Base-by-base conservation (phyloP, 2,113 vertebrate species). In the Podarcis cretensis region DNA sequence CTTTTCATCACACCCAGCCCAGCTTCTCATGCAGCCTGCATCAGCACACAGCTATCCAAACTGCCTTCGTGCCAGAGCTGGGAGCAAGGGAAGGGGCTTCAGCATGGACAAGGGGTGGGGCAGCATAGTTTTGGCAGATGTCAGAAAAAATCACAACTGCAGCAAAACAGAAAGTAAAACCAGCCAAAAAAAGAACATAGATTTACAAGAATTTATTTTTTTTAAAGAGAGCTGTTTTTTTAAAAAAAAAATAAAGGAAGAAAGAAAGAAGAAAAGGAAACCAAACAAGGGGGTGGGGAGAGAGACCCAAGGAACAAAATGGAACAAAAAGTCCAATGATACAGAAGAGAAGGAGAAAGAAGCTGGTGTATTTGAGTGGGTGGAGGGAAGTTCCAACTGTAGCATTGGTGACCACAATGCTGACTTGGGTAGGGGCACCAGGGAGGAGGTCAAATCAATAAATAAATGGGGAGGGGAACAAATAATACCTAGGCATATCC, bases 401-500 rank as follows among this genome's bases (percentile, higher is more conserved):
- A 89, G 89, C 90, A 92, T 93, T 74, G 79, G 82, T 94, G 87
- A 90, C 73, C 69, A 63, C 93, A 92, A 91, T 95, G 93, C 83
- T 54, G 92, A 91, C 90, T 89, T 78, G 43, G 59, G 0, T 69
- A 76, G 92, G 93, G 86, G 87, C 81, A 84, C 90, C 89, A 7
- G 32, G 91, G 76, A 76, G 92, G 66, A 73, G 87, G 89, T 59
- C 65, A 93, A 86, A 73, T 81, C 90, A 85, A 73, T 81, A 91
- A 85, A 90, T 85, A 37, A 84, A 91, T 93, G 78, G 89, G 90
- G 94, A 95, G 92, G 95, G 96, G 95, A 96, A 96, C 90, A 95
- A 94, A 96, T 98, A 98, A 97, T 99, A 99, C 99, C 99, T 99
- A 99, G 99, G 99, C 97, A 99, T 98, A 98, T 99, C 99, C 98